Base-by-base conservation (phyloP, 1,140 invertebrate genomes). In the Megalonaias nervosa region DNA sequence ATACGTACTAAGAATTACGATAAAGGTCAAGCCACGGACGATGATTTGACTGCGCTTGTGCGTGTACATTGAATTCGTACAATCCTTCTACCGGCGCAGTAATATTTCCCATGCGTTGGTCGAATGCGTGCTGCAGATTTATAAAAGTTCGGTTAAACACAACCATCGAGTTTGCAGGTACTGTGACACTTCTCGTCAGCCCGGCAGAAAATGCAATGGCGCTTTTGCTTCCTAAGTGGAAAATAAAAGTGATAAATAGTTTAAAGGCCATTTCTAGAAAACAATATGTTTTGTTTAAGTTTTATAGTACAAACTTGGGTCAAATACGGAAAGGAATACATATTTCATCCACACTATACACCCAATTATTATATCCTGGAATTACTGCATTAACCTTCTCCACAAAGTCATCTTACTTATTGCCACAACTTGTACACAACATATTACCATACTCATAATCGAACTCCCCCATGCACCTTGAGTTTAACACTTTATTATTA, bases 41-140 rank as follows among this genome's bases (percentile, higher is more conserved):
- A 3, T 26, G 55, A 26, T 65, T 26, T 15, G 48, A 55, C 31
- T 64, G 64, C 4, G 56, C 71, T 9, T 65, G 55, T 3, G 61
- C 71, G 21, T 73, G 71, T 13, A 65, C 64, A 55, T 73, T 73
- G 61, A 73, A 73, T 26, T 73, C 71, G 31, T 73, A 73, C 61
- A 73, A 9, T 1, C 71, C 71, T 17, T 16, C 2, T 15, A 65
- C 19, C 1, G 71, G 71, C 1, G 55, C 71, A 66, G 57, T 66
- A 57, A 65, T 65, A 19, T 56, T 55, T 57, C 71, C 71, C 0
- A 31, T 21, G 9, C 12, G 23, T 57, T 3, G 2, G 48, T 73
- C 26, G 57, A 57, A 73, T n/a, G 48, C 71, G 38, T 23, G 38
- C 16, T 73, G 26, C 5, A 64, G 38, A 55, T 73, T 55, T 58